These are phyloP conservation scores for Cygnus olor DNA, from an alignment of 2,797 vertebrate species.

Conservation along the genomic window DNA sequence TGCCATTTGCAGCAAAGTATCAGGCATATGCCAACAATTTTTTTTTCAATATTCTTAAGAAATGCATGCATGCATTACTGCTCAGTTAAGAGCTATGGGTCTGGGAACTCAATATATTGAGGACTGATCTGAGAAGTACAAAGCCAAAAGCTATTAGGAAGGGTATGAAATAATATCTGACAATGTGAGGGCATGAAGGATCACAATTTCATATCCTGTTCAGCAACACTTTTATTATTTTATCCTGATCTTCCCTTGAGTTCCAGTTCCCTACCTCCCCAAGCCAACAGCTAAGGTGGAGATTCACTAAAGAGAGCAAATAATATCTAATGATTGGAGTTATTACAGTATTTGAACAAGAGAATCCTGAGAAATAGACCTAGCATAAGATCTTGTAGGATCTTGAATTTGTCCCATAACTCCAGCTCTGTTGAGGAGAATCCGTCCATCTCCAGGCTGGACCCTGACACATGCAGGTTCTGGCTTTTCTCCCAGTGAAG, in stretches of 20 bases:
- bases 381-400: not conserved
- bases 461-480: accelerated
- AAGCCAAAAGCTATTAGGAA: not conserved
- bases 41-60: not conserved
- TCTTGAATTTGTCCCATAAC: not conserved
- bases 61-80: not conserved
- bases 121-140: not conserved
- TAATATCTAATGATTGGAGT: not conserved
- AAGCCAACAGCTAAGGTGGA: not conserved
- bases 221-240: not conserved
- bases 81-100: not conserved
- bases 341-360: not conserved
- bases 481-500: not conserved
- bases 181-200: not conserved
- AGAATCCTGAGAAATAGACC: not conserved
- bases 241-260: not conserved
- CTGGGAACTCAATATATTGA: not conserved
- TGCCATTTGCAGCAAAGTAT: not conserved
- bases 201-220: not conserved
- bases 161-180: not conserved
- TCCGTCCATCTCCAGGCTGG: not conserved
- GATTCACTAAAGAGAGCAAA: not conserved
- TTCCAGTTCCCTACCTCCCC: not conserved
- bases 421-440: not conserved
- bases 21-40: not conserved